Evolutionary conservation across 2,797 vertebrate genomes (phyloP), one percentile per base, ranked within the genome.

Genomic region (Hydrophis major): DNA sequence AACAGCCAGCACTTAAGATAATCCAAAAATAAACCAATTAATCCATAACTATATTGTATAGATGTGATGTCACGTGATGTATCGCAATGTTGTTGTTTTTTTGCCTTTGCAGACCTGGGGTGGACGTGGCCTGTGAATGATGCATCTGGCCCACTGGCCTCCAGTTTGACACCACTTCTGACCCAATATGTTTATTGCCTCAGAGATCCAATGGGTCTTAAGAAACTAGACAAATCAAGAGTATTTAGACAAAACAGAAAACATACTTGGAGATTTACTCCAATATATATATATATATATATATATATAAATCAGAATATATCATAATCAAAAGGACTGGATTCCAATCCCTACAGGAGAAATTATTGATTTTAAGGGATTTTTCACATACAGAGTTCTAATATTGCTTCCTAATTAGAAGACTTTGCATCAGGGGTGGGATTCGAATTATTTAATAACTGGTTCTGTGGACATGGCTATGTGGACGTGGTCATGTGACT

Each of bases 281-380:
- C 5, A 0, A 37, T 37, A 37, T 37, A 42, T 42, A 1, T 13
- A 78, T 22, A 12, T 55, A 3, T 69, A 0, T 27, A 87, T 32
- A 37, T 37, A 37, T 55, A 3, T 69, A 0, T 27, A 87, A 94
- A 94, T 28, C 37, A n/a, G 22, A 2, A 16, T 4, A 14, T 16
- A 0, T 5, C 56, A 89, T 66, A 93, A 87, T 56, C 55, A 90
- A 27, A 27, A 25, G 60, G 78, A 89, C 32, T 59, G 57, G 93
- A 86, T 55, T 14, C 42, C 32, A 22, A 56, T 56, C 86, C 89
- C 0, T 32, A 42, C 22, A 10, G 25, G 4, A 55, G 78, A 90
- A 50, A 78, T 37, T 42, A 69, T 56, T 88, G 74, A 42, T 90
- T 94, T 92, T 50, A 93, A 92, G 93, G 78, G 53, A 53, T 55